Evolutionary conservation across 2,113 vertebrate genomes (phyloP).

Genomic region (Heterotis niloticus): DNA sequence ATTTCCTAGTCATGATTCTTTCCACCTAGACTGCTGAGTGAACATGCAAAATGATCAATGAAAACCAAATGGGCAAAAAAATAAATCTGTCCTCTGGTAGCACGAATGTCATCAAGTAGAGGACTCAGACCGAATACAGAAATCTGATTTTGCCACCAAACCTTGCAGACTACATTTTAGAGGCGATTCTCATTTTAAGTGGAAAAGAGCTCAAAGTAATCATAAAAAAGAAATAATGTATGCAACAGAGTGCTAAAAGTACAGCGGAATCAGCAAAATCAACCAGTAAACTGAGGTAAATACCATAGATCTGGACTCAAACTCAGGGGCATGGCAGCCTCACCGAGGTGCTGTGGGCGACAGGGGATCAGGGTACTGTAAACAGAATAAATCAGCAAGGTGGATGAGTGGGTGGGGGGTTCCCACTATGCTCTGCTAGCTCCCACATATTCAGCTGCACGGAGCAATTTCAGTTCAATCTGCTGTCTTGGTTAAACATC

Average conservation of each 20-base stretch:
- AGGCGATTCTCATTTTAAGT: neutral
- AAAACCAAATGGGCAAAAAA: neutral
- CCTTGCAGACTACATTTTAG: neutral
- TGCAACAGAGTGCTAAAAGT: no score
- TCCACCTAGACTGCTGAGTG: neutral
- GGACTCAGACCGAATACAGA: neutral
- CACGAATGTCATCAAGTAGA: neutral
- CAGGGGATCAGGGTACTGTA: slow-evolving; percentile 36
- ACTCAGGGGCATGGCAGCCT: slow-evolving; percentile 35
- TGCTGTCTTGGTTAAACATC: neutral
- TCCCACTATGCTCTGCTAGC: slow-evolving; percentile 31
- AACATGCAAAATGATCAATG: neutral
- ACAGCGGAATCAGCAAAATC: no score
- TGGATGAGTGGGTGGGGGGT: neutral
- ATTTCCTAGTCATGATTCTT: neutral
- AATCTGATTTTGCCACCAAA: neutral
- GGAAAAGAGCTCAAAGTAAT: neutral
- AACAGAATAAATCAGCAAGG: slow-evolving; percentile 42
- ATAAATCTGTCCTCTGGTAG: neutral
- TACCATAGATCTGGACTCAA: neutral
- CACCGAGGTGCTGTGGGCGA: slow-evolving; percentile 34
- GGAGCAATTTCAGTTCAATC: slow-evolving; percentile 27
- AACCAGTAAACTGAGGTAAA: neutral
- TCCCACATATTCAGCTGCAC: neutral
- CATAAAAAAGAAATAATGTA: neutral